phyloP scores from a whole-genome alignment of 2,113 vertebrate genomes.

The Serinus canaria region DNA sequence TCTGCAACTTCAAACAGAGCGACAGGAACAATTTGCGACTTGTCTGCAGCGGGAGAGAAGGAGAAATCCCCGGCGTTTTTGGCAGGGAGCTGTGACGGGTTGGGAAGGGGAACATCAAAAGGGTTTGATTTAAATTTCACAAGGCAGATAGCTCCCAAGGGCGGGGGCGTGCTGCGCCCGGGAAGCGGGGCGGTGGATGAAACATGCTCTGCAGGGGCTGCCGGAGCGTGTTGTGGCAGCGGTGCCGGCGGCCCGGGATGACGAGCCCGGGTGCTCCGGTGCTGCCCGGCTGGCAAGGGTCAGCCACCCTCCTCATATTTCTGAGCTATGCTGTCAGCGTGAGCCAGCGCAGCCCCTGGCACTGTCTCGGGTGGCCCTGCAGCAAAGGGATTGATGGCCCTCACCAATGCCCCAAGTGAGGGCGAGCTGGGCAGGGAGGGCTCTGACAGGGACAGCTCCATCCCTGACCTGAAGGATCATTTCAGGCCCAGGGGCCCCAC shows the following conservation, averaged over 20 bases:
- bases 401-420: not conserved
- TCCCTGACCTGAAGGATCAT: not conserved
- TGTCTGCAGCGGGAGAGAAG: conserved; percentile 25
- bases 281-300: rapidly evolving
- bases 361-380: not conserved
- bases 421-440: not conserved
- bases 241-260: not conserved
- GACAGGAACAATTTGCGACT: conserved; percentile 43
- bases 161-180: not conserved
- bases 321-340: rapidly evolving
- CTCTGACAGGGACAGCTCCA: not conserved
- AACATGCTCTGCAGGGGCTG: not conserved
- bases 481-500: rapidly evolving
- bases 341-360: rapidly evolving
- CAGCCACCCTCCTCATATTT: not conserved
- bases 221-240: not conserved
- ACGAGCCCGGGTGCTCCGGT: not conserved
- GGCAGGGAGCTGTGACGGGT: conserved; percentile 24
- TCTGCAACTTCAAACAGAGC: conserved; percentile 57
- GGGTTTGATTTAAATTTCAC: conserved; percentile 26
- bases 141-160: conserved; percentile 22
- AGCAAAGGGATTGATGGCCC: not conserved
- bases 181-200: not conserved
- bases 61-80: conserved; percentile 56
- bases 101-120: conserved; percentile 55